Evolutionary conservation across 2,797 vertebrate species (phyloP).

Genomic region (Brotula barbata): DNA sequence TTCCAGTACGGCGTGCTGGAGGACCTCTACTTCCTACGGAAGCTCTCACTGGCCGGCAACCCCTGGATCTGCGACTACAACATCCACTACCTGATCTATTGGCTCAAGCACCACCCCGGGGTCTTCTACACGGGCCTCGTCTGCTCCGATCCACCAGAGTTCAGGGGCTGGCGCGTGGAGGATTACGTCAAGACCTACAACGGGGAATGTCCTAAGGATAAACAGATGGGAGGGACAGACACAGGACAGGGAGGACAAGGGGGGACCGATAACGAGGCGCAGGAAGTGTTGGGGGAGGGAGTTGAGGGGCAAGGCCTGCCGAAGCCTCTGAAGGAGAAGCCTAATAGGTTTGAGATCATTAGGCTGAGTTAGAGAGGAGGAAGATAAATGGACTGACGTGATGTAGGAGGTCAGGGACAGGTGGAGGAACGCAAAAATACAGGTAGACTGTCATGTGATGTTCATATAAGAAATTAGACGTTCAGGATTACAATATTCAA

Average conservation of each 20-base stretch:
- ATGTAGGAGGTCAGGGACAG: conserved; percentile 10
- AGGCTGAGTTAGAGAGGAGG: conserved; percentile 70
- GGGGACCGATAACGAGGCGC: conserved; percentile 60
- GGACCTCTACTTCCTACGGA: conserved; percentile 93
- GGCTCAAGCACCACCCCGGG: conserved; percentile 92
- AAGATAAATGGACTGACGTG: conserved; percentile 4
- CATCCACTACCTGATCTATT: conserved; percentile 98
- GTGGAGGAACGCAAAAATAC: conserved; percentile 24
- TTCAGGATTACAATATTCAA: conserved; percentile 3
- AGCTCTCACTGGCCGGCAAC: conserved; percentile 87
- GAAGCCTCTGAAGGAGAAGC: conserved; percentile 58
- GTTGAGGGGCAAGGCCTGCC: conserved; percentile 77
- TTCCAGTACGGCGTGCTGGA: conserved; percentile 94
- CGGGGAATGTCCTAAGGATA: conserved; percentile 93
- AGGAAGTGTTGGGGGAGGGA: conserved; percentile 77
- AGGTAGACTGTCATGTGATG: conserved; percentile 28
- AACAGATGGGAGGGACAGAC: conserved; percentile 74
- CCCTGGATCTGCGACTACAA: conserved; percentile 98
- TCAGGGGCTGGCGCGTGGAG: conserved; percentile 90
- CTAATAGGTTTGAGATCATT: conserved; percentile 74
- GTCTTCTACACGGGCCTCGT: conserved; percentile 86
- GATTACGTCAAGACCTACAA: conserved; percentile 96
- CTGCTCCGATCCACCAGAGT: conserved; percentile 88
- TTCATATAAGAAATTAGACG: conserved; percentile 7
- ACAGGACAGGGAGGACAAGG: conserved; percentile 51